These are phyloP conservation scores for Lepeophtheirus nordmannii DNA, from an alignment of 2,888 invertebrate species.

Conservation along the genomic window DNA sequence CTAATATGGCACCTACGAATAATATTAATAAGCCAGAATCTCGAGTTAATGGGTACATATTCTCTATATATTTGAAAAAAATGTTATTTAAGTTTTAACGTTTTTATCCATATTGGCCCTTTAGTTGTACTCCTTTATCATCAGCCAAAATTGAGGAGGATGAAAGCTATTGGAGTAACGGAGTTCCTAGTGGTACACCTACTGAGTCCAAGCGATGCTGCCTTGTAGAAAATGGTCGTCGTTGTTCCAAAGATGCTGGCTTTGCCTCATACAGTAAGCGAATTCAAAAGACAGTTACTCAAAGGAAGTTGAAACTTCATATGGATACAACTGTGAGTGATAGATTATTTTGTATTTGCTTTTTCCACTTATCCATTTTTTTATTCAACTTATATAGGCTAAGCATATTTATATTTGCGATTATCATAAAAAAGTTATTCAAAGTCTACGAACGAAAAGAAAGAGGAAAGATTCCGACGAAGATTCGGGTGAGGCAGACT, in stretches of 20 bases:
- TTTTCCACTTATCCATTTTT: neutral
- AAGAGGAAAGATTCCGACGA: constrained; percentile 69
- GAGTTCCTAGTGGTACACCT: neutral
- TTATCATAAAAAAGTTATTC: constrained; percentile 85
- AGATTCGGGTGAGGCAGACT: constrained; percentile 82
- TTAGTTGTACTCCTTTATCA: neutral
- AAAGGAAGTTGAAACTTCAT: constrained; percentile 70
- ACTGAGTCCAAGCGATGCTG: constrained; percentile 57
- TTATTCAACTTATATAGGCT: constrained; percentile 43
- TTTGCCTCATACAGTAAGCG: constrained; percentile 93
- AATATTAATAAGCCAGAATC: neutral
- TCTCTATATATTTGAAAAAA: neutral
- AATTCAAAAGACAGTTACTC: constrained; percentile 85
- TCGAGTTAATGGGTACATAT: neutral
- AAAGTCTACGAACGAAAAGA: constrained; percentile 73
- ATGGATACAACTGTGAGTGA: constrained; percentile 43
- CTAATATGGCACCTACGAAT: neutral
- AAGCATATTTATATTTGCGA: constrained; percentile 93
- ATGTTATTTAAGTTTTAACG: neutral
- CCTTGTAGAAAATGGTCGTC: constrained; percentile 60
- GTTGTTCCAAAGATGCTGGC: constrained; percentile 72
- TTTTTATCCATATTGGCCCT: neutral
- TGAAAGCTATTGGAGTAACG: neutral
- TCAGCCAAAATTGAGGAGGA: neutral
- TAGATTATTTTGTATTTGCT: neutral